phyloP scores from a whole-genome alignment of 2,888 invertebrate genomes.

The Dicyrtomina minuta region DNA sequence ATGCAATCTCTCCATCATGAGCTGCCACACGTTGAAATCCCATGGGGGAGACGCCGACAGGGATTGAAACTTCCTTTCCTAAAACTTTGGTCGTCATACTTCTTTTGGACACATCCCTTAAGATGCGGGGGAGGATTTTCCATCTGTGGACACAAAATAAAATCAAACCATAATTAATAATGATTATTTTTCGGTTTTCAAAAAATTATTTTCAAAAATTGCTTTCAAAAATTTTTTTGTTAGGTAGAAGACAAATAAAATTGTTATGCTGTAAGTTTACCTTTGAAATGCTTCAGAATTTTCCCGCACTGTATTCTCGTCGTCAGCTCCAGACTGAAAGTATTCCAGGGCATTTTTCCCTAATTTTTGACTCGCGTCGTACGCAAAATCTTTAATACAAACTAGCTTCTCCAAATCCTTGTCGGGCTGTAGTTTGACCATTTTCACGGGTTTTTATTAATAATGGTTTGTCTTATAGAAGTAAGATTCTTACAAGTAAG shows the following conservation, averaged over 20 bases:
- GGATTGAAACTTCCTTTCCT: constrained; percentile 68
- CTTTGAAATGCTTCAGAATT: constrained; percentile 74
- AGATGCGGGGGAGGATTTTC: constrained; percentile 70
- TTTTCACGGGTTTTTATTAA: no score
- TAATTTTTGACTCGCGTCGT: constrained; percentile 66
- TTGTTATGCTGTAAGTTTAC: no score
- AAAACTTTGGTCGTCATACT: constrained; percentile 66
- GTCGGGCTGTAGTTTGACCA: constrained; percentile 23
- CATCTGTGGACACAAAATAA: constrained; percentile 12
- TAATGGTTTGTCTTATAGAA: no score
- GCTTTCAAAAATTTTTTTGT: not conserved
- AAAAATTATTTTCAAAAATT: no score
- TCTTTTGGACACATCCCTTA: constrained; percentile 70
- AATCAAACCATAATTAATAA: not conserved
- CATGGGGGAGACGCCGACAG: constrained; percentile 80
- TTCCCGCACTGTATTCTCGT: constrained; percentile 70
- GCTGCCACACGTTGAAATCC: constrained; percentile 91
- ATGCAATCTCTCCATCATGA: constrained; percentile 81
- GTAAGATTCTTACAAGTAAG: no score
- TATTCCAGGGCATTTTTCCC: constrained; percentile 75
- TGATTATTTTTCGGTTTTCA: not conserved
- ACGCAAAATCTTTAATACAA: constrained; percentile 68
- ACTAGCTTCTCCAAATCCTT: constrained; percentile 29
- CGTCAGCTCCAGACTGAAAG: constrained; percentile 81
- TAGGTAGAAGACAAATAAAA: not conserved